Percentiles rank a stretch among this genome's conserved stretches.
Conservation (phyloP, 2,888 invertebrate genomes). For the Drosophila neotestacea region DNA sequence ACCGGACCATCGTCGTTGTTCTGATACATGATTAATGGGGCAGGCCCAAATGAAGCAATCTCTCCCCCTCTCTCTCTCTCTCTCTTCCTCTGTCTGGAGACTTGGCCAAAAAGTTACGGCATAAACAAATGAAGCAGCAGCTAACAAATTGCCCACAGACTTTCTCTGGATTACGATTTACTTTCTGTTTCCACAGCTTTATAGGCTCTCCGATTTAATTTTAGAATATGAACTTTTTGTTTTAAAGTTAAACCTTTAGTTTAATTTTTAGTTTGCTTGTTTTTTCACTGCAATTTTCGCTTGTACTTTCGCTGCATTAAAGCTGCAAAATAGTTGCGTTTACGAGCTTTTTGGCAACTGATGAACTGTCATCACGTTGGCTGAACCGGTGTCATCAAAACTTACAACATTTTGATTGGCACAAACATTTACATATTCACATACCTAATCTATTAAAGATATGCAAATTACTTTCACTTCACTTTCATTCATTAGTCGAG, state of each 20-base stretch:
- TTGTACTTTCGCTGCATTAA: conserved; percentile 69
- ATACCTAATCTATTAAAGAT: conserved; percentile 27
- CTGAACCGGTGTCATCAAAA: conserved; percentile 56
- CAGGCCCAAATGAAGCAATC: conserved; percentile 12
- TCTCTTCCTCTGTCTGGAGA: conserved; percentile 11
- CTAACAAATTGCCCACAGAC: conserved; percentile 41
- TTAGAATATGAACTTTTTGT: conserved; percentile 50
- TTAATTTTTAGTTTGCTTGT: conserved; percentile 16
- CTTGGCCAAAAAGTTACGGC: conserved; percentile 57
- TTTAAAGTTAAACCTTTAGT: conserved; percentile 21
- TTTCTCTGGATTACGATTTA: conserved; percentile 76
- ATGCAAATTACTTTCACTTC: conserved; percentile 79
- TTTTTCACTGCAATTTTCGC: conserved; percentile 42
- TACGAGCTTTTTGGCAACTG: conserved; percentile 43
- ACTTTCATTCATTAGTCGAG: conserved; percentile 71
- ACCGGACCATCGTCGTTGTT: conserved; percentile 25
- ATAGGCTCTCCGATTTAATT: conserved; percentile 34
- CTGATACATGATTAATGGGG: conserved; percentile 73
- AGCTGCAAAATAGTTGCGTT: conserved; percentile 40
- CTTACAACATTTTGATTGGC: conserved; percentile 30
- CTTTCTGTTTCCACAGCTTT: conserved; percentile 67
- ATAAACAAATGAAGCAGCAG: conserved; percentile 58
- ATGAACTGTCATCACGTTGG: conserved; percentile 23
- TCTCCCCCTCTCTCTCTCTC: background rate
- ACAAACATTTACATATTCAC: background rate